Evolutionary conservation across 2,113 vertebrate genomes (phyloP).

Genomic region (Saccopteryx leptura): DNA sequence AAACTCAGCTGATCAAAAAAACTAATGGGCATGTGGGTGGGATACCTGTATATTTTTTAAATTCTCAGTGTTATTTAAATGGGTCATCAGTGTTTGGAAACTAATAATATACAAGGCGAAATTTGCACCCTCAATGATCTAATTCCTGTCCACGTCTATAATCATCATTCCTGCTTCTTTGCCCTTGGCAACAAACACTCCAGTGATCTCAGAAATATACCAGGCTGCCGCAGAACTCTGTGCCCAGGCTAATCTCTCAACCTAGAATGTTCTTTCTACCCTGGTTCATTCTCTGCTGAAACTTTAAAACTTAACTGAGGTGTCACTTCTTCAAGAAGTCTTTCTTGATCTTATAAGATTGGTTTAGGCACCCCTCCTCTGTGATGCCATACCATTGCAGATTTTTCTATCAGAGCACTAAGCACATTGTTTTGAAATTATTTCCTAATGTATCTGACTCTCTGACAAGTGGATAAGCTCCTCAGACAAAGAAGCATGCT

Average conservation of each 20-base stretch:
- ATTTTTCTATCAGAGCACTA: not conserved
- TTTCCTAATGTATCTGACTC: not conserved
- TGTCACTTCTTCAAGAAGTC: not conserved
- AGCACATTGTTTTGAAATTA: not conserved
- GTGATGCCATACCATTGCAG: not conserved
- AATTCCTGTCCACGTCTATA: not conserved
- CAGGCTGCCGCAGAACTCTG: not conserved
- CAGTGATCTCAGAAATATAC: not conserved
- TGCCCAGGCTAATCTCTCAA: not conserved
- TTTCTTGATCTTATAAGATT: not conserved
- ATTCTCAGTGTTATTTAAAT: not conserved
- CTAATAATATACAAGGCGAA: not conserved
- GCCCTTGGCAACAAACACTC: not conserved
- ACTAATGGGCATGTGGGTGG: not conserved
- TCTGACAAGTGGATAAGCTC: not conserved
- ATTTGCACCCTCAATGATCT: not conserved
- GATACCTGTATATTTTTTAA: not conserved
- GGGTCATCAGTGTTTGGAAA: not conserved
- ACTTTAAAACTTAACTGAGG: slow-evolving; percentile 24
- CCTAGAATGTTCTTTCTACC: not conserved
- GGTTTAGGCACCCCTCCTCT: not conserved
- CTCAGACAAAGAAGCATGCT: not conserved
- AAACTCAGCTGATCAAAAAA: slow-evolving; percentile 22
- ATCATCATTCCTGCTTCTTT: not conserved
- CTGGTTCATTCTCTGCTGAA: not conserved